Base-by-base conservation (phyloP, 2,888 invertebrate genomes). In the Drosophila neonasuta region DNA sequence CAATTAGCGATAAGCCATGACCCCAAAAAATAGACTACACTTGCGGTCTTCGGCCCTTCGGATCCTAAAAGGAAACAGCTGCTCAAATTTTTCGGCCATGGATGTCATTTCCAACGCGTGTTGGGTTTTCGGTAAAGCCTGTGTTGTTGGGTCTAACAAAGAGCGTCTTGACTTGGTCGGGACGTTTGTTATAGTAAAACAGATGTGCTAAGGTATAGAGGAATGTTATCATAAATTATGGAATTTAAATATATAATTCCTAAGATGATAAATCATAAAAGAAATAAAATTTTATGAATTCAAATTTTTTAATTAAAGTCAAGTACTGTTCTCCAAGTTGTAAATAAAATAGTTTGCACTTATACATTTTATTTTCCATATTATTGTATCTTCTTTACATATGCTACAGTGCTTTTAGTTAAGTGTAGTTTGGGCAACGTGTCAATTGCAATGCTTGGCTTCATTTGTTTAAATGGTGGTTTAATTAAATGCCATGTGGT, bases 1-100 rank as follows among this genome's bases (percentile, higher is more conserved):
- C 76, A 80, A 80, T 80, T 77, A 82, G 79, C 79, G 80, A 79
- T 77, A 83, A 80, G 79, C 80, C 80, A 64, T 66, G 74, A 61
- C 68, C 63, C 71, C 59, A 32, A 55, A 58, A 63, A 50, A 58
- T 49, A 32, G 36, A 41, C 42, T 20, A 51, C 36, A 66, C 48
- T 60, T 63, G 57, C 58, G 68, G 44, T 44, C 29, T 45, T 24
- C 8, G 34, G 24, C 24, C 46, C 36, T 24, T 24, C 10, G 42
- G 42, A 42, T 30, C 45, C 42, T 34, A 44, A 67, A 50, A 32
- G 56, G 42, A 60, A 74, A 58, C 76, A 80, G 78, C 82, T 80
- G 78, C 64, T 79, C 58, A 56, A 57, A 70, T 69, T 68, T 64
- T 60, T 39, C 13, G 49, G 15, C 52, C 30, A 29, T 24, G 36